A percentile compares a stretch with the other conserved stretches of the same genome.
Evolutionary conservation across 2,113 vertebrate species (phyloP).

Genomic region (Leucoraja erinaceus): DNA sequence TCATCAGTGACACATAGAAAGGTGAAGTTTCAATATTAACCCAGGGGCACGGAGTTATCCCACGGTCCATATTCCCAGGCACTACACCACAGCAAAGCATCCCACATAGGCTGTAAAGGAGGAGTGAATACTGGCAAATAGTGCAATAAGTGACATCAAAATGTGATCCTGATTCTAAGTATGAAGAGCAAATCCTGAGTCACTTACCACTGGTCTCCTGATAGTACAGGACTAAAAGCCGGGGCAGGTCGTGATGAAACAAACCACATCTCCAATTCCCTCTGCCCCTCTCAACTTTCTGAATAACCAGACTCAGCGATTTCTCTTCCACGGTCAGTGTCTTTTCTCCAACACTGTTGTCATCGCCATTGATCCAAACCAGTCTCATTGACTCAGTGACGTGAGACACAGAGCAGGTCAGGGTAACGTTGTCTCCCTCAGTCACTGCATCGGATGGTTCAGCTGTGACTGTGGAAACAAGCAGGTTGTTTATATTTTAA

Average conservation of each 20-base stretch:
- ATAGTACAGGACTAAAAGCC: neutral
- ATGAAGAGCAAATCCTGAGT: neutral
- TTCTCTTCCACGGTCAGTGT: neutral
- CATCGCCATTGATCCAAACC: neutral
- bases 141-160: neutral
- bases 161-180: no score
- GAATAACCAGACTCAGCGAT: neutral
- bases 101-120: no score
- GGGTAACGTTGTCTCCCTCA: neutral
- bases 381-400: conserved; percentile 2
- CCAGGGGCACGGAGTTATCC: no score
- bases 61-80: no score
- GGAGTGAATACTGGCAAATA: neutral
- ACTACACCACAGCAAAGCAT: no score
- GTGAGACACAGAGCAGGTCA: conserved; percentile 26
- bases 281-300: neutral
- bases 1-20: no score
- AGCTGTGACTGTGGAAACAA: conserved; percentile 6
- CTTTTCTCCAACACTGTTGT: neutral
- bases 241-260: neutral
- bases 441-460: neutral
- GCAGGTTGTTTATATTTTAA: neutral
- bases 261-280: conserved; percentile 9
- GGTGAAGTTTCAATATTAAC: no score
- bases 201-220: neutral